Base-by-base conservation (phyloP, 2,113 vertebrate genomes). In the Kryptolebias marmoratus region DNA sequence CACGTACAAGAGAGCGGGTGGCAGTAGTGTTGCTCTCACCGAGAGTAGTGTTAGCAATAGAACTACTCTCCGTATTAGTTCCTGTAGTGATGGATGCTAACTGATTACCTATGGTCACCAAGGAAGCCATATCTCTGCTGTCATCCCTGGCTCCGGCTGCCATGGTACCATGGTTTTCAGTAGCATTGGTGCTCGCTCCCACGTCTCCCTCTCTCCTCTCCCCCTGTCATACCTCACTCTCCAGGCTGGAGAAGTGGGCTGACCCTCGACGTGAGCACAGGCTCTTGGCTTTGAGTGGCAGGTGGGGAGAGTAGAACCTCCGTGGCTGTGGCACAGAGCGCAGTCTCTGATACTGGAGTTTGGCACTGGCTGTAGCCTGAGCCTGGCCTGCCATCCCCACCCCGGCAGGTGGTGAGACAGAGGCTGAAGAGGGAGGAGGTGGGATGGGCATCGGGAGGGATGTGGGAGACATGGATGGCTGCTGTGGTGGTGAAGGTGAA, bases 171-270 rank as follows among this genome's bases (percentile, higher is more conserved):
- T 4, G 66, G 84, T 77, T 76, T 74, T 81, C 85, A 73, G 28
- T 49, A 70, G 81, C 80, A 71, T 71, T 68, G 74, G 82, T 77
- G 81, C 71, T 88, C 5, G 76, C 87, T 90, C 79, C 82, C 78
- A 87, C 79, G 90, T 93, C 90, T 93, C 89, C 88, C 91, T 92
- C 90, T 92, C 93, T 92, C 90, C 79, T 90, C 75, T 88, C 91
- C 93, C 92, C 91, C 93, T 94, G 94, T 97, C 96, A 96, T 96
- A 97, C 96, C 91, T 96, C 96, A 15, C 96, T 96, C 90, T 96
- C 96, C 79, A 97, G 93, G 89, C 96, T 97, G 90, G 96, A 96
- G 92, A 96, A 97, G 91, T 97, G 96, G 80, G 96, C 96, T 8
- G 96, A 96, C 80, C 96, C 96, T 81, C 96, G 88, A 64, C 96